A percentile compares a stretch with the other conserved stretches of the same genome.
These are phyloP conservation scores for Pedionomus torquatus DNA, from an alignment of 2,113 vertebrate genomes.

Conservation along the genomic window DNA sequence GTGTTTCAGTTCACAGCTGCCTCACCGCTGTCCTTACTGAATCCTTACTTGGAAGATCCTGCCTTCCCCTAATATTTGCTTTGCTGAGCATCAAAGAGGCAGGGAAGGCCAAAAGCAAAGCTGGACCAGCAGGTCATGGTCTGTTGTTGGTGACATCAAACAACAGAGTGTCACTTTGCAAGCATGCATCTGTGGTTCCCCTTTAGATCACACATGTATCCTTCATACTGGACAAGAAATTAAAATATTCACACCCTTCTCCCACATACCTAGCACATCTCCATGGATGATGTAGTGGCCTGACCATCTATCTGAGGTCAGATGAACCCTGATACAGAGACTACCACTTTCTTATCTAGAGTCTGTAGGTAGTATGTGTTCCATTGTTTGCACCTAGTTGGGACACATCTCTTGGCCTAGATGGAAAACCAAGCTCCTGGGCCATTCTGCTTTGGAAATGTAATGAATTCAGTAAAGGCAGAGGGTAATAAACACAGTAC, in stretches of 20 bases:
- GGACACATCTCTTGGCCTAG: background rate
- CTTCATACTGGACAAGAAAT: background rate
- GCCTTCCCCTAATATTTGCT: background rate
- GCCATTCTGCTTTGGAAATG: background rate
- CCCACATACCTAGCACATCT: background rate
- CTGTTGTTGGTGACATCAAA: background rate
- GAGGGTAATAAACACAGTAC: background rate
- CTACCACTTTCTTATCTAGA: background rate
- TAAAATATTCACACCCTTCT: background rate
- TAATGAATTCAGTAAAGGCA: background rate
- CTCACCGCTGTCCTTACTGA: background rate
- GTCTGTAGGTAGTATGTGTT: background rate
- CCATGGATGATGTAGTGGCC: background rate
- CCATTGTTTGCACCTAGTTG: background rate
- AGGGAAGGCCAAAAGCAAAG: background rate
- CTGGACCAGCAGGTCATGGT: background rate
- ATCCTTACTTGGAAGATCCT: background rate
- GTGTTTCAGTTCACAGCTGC: background rate
- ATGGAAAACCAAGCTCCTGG: background rate
- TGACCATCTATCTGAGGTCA: background rate
- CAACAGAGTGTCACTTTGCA: background rate
- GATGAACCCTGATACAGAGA: background rate
- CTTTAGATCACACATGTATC: background rate
- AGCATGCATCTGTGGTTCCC: background rate
- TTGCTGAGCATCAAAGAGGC: background rate